Evolutionary conservation across 2,888 invertebrate genomes (phyloP), one percentile per base, ranked within the genome.

Genomic region (Ametastegia equiseti): DNA sequence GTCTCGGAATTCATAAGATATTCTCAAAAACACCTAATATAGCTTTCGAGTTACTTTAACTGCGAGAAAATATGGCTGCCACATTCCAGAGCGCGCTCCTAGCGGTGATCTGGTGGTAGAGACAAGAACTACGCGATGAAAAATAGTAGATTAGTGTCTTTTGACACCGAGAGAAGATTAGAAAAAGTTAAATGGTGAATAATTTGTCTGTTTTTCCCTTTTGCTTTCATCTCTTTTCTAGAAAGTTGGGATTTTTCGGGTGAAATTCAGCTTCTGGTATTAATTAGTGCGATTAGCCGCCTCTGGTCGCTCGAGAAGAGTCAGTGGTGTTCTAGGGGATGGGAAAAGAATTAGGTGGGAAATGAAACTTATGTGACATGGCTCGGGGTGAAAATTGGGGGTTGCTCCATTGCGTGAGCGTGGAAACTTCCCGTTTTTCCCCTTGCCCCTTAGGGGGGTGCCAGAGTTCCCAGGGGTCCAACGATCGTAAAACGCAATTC

Each of bases 401-500:
- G 67, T 42, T 13, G 73, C 39, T 67, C 65, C 36, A 15, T 78
- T 45, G 78, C 78, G 78, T 78, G 75, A 54, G 75, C 23, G 13
- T 27, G 9, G n/a, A 27, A 27, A 27, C 27, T 47, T 50, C 19
- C 33, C 45, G 45, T 47, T 50, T 73, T 36, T 15, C 54, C 33
- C 50, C 33, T 23, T 27, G 5, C 60, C 36, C 39, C 15, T n/a
- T n/a, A n/a, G n/a, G n/a, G n/a, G n/a, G n/a, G n/a, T 57, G n/a
- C 42, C 30, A 6, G 42, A n/a, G 27, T 13, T 42, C 60, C 78
- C 78, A 36, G 42, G 78, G 63, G 78, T 57, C 27, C n/a, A 27
- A 39, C 42, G 78, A 78, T 78, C 78, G 57, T 78, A 78, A 78
- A 78, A 63, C 78, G 57, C 60, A 57, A 78, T 78, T 78, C 78